Base-by-base conservation (phyloP, 2,888 invertebrate genomes). In the Eutolmus rufibarbis region DNA sequence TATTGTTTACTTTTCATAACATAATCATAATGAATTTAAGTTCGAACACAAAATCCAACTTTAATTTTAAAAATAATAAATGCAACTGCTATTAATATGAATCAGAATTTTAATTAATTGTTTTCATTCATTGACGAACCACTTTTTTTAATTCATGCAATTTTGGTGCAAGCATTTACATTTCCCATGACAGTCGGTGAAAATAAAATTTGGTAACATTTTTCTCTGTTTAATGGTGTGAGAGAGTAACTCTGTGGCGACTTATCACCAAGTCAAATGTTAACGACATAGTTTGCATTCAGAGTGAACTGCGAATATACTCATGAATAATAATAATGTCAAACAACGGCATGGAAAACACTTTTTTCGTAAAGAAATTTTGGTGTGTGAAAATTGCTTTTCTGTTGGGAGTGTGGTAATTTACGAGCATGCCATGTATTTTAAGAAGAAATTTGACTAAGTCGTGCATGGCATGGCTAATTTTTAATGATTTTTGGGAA, bases 281-380 rank as follows among this genome's bases (percentile, higher is more conserved):
- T 78, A 78, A 78, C 37, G 40, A 66, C 66, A 37, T 66, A 66
- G 37, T 78, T 78, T 78, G 40, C 76, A 78, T 66, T 66, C 78
- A 78, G 40, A 43, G 40, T 78, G 40, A 78, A 78, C 40, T 78
- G 78, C 37, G 43, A 78, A 78, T 78, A 23, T 78, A 78, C 43
- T 78, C 78, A 78, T 78, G 78, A 78, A 78, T 78, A 78, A 78
- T 66, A 66, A 66, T 78, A 78, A 78, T 78, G 78, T 78, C 78
- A 78, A 78, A 78, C 78, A 78, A 46, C 78, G 23, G 37, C 40
- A 19, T 43, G 78, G 78, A 78, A 78, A 78, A 78, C 28, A 66
- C 19, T 66, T 66, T 78, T 78, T 78, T 43, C 43, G 43, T 37
- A 28, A 66, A 1, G n/a, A 43, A 40, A 43, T 78, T 78, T 78